A percentile compares a stretch with the other conserved stretches of the same genome.
Conservation (phyloP, 64 coral and sea anemone genomes). For the Stylophora pistillata region DNA sequence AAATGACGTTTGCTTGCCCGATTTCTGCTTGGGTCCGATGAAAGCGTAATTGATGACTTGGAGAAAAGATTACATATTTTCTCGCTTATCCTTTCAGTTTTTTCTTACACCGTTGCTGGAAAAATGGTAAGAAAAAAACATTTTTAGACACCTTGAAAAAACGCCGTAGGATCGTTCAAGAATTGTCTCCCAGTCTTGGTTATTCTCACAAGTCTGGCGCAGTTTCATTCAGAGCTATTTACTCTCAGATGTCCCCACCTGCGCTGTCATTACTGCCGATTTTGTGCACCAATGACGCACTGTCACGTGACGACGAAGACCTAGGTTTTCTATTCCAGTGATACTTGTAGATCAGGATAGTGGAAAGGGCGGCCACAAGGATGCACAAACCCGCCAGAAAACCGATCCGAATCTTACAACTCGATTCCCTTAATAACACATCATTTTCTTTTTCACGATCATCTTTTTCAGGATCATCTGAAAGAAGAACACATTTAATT, state of each 20-base stretch:
- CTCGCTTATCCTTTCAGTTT: too few relatives aligned
- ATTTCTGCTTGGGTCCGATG: too few relatives aligned
- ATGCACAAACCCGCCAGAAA: not conserved
- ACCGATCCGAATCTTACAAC: not conserved
- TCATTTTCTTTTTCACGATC: not conserved
- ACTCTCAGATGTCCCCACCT: not conserved
- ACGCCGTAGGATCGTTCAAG: too few relatives aligned
- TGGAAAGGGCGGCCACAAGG: not conserved
- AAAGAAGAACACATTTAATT: not conserved
- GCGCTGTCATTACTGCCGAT: not conserved
- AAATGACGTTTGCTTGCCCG: too few relatives aligned
- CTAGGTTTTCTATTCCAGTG: not conserved
- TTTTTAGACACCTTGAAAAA: too few relatives aligned
- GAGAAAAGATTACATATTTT: too few relatives aligned
- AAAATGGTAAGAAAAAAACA: too few relatives aligned
- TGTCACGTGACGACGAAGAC: not conserved
- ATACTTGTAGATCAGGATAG: not conserved
- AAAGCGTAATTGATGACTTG: too few relatives aligned
- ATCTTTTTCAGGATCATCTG: not conserved
- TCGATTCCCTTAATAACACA: not conserved
- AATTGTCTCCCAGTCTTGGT: too few relatives aligned
- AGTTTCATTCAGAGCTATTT: too few relatives aligned
- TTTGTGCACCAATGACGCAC: not conserved
- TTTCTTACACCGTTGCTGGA: not conserved
- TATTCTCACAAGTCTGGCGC: too few relatives aligned